phyloP scores from a whole-genome alignment of 2,888 invertebrate species.

The Sesamia inferens region DNA sequence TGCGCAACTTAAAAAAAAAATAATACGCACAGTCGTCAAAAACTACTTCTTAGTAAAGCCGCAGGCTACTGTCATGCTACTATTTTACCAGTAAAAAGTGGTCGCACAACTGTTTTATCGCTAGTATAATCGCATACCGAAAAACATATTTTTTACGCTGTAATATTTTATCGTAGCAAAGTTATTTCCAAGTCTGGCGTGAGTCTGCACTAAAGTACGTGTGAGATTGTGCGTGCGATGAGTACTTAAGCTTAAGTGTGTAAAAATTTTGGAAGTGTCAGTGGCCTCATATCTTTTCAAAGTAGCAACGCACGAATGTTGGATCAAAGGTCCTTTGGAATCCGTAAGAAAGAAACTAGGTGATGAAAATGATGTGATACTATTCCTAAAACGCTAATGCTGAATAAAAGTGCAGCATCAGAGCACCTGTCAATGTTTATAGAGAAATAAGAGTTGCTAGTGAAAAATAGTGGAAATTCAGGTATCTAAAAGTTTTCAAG shows the following conservation, averaged over 20 bases:
- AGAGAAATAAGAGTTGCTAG: background rate
- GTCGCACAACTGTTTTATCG: slow-evolving; percentile 50
- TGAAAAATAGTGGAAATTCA: background rate
- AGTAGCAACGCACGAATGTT: slow-evolving; percentile 17
- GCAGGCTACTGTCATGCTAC: slow-evolving; percentile 57
- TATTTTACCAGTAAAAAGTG: slow-evolving; percentile 56
- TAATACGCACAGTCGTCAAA: slow-evolving; percentile 31
- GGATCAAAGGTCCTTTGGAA: background rate
- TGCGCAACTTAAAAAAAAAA: slow-evolving; percentile 32
- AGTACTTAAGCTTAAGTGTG: slow-evolving; percentile 28
- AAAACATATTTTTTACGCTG: slow-evolving; percentile 31
- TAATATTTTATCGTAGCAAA: slow-evolving; percentile 43
- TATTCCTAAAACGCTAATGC: background rate
- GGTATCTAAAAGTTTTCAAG: too few relatives aligned
- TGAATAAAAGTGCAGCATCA: background rate
- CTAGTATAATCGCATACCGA: slow-evolving; percentile 44
- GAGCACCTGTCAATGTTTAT: too few relatives aligned
- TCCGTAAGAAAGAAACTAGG: background rate
- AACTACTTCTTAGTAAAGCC: slow-evolving; percentile 38
- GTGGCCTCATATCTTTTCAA: slow-evolving; percentile 8
- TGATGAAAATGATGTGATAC: background rate
- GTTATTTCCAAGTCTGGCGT: slow-evolving; percentile 56
- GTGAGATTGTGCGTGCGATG: slow-evolving; percentile 65
- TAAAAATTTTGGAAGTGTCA: slow-evolving; percentile 26
- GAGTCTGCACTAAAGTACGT: slow-evolving; percentile 57